Evolutionary conservation across 53 echinoderm and acorn worm genomes (phyloP), one percentile per base, ranked within the genome.

Genomic region (Paracentrotus lividus): DNA sequence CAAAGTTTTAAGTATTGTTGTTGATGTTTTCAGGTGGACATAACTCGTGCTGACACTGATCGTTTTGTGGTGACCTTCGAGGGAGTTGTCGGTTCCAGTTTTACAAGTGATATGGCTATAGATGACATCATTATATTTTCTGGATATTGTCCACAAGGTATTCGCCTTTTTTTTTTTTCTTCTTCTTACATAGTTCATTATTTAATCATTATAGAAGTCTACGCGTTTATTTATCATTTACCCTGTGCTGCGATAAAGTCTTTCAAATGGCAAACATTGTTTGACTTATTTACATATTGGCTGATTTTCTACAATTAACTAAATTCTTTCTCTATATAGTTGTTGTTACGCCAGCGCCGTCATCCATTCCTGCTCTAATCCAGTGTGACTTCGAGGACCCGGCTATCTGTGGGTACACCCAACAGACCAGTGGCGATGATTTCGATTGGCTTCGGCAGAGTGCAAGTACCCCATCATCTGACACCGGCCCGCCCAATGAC

Each of bases 361-460:
- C 94, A 24, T 78, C 88, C 1, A 77, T 93, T 38, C 97, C 97
- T 1, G 93, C 94, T 23, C 27, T 95, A 34, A 49, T 66, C 58
- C 94, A 97, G 90, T 97, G 97, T 45, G 94, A 97, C 84, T 97
- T 97, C 69, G 97, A 97, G 58, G 93, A 97, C 72, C 95, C 90
- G 1, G 9, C 20, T 3, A 77, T 97, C 12, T 97, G 97, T 58
- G 66, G 47, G 6, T 97, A 95, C 56, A 93, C 78, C n/a, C 97
- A 97, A 42, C 95, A 96, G 65, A 67, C 31, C 0, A 77, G 14
- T 2, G 45, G 44, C 8, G 97, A 96, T 56, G 64, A 96, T 36
- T 95, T 97, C 66, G 75, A 96, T 88, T 96, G 97, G 97, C 36
- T 61, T 43, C 93, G 97, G 44, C 77, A 77, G 27, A 96, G 90